A percentile compares a stretch with the other conserved stretches of the same genome.
Conservation (phyloP, 2,113 vertebrate genomes). For the Cyanoderma ruficeps region DNA sequence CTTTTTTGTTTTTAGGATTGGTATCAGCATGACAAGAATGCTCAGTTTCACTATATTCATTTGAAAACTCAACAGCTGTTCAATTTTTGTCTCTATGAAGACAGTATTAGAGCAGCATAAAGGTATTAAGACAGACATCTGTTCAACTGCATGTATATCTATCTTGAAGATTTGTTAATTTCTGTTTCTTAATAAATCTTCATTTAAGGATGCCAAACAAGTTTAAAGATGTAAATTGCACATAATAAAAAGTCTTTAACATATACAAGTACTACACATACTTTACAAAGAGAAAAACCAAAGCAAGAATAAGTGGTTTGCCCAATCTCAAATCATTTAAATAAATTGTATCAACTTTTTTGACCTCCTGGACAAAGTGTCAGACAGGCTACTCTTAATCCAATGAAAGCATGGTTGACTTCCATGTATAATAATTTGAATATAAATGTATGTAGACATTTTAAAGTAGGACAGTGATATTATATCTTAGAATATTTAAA, state of each 20-base stretch:
- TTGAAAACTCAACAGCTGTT: slow-evolving; percentile 23
- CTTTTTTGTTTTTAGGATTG: background rate
- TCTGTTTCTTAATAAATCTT: slow-evolving; percentile 17
- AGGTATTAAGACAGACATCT: slow-evolving; percentile 30
- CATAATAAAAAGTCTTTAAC: background rate
- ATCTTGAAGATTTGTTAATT: background rate
- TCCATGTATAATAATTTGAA: background rate
- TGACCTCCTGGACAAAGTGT: background rate
- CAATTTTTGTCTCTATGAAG: background rate
- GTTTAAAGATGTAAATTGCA: background rate
- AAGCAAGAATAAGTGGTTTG: background rate
- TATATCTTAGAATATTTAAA: background rate
- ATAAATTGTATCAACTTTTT: background rate
- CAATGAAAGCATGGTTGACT: background rate
- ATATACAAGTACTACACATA: fast-evolving
- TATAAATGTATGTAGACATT: background rate
- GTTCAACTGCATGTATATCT: background rate
- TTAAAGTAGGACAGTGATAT: background rate
- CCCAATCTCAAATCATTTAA: background rate
- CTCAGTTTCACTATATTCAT: background rate
- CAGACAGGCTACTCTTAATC: background rate
- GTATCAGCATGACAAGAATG: background rate
- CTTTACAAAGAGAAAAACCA: background rate
- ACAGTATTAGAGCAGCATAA: background rate
- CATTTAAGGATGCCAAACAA: background rate